Conservation (phyloP, 2,113 vertebrate genomes). For the Nibea albiflora region DNA sequence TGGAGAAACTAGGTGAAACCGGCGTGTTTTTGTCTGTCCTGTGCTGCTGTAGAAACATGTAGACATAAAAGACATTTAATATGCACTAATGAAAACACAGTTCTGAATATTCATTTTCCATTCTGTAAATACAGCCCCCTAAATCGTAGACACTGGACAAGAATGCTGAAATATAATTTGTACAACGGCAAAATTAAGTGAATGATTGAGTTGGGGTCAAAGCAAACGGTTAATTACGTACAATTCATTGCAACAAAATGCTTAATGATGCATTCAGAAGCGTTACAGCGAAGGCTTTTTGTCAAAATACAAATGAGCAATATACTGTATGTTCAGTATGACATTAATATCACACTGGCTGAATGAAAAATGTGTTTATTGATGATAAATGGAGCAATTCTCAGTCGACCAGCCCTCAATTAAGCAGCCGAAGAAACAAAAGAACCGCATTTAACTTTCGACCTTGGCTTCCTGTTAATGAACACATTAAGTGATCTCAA, state of each 20-base stretch:
- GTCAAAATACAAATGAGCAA: background rate
- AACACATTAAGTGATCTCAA: conserved; percentile 20
- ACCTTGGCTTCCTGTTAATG: conserved; percentile 29
- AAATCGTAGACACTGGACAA: no score
- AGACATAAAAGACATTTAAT: no score
- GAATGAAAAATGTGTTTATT: background rate
- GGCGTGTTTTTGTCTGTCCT: no score
- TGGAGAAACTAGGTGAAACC: no score
- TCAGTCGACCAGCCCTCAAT: conserved; percentile 35
- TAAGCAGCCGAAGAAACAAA: conserved; percentile 16
- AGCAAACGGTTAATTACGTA: background rate
- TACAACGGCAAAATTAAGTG: background rate
- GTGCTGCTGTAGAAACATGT: no score
- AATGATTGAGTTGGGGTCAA: background rate
- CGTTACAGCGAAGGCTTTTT: background rate
- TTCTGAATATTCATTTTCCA: no score
- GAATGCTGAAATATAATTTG: background rate
- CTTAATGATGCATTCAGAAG: background rate
- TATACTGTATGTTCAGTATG: background rate
- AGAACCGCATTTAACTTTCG: conserved; percentile 17
- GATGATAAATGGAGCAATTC: background rate
- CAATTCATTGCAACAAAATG: background rate
- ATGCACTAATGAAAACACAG: no score
- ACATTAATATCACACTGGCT: background rate
- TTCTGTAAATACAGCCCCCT: no score